These are phyloP conservation scores for Maniola hyperantus DNA, from an alignment of 2,888 invertebrate species.

Conservation along the genomic window DNA sequence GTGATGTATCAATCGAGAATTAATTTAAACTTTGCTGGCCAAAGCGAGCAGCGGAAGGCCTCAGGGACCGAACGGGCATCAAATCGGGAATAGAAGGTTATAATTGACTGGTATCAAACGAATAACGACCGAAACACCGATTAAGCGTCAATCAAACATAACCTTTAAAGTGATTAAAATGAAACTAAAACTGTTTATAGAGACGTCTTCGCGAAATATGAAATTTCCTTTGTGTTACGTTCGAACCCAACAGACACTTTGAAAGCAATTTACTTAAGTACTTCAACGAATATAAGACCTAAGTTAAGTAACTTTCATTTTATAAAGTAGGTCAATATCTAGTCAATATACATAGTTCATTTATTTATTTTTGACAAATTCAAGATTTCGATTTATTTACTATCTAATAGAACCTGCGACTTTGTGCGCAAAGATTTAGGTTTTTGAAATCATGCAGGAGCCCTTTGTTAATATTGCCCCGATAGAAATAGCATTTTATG, in stretches of 20 bases:
- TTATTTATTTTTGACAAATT: background rate
- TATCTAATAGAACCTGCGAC: too few relatives aligned
- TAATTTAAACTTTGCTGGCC: slow-evolving; percentile 78
- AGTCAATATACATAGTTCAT: background rate
- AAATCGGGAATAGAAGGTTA: slow-evolving; percentile 79
- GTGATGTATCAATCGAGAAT: slow-evolving; percentile 77
- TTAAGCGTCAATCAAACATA: slow-evolving; percentile 56
- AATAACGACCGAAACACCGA: slow-evolving; percentile 61
- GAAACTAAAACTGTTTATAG: slow-evolving; percentile 41
- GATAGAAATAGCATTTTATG: too few relatives aligned
- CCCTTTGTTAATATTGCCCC: too few relatives aligned
- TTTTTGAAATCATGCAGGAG: too few relatives aligned
- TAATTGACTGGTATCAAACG: slow-evolving; percentile 69
- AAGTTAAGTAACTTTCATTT: slow-evolving; percentile 48
- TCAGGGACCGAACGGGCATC: slow-evolving; percentile 71
- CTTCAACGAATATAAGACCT: slow-evolving; percentile 65
- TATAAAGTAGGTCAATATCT: background rate
- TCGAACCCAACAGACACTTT: slow-evolving; percentile 60
- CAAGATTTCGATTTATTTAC: too few relatives aligned
- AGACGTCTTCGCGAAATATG: slow-evolving; percentile 38
- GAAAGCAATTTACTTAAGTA: slow-evolving; percentile 66
- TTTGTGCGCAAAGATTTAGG: too few relatives aligned
- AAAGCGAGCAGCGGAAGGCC: slow-evolving; percentile 69
- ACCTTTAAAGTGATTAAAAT: slow-evolving; percentile 48
- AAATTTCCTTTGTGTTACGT: slow-evolving; percentile 50